These are phyloP conservation scores for Caenorhabditis brenneri DNA, from an alignment of 1,140 invertebrate genomes.

Conservation along the genomic window DNA sequence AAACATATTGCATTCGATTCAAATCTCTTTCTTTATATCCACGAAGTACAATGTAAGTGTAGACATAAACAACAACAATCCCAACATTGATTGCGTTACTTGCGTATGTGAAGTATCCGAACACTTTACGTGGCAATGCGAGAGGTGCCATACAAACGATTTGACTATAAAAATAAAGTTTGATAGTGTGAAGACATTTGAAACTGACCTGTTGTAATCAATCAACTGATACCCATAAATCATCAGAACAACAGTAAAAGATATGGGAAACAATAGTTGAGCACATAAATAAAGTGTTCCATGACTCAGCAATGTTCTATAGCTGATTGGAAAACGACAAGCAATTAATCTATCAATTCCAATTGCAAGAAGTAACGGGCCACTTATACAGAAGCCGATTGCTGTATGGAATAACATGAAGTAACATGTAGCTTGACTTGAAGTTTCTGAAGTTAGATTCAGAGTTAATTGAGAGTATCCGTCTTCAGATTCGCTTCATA, in stretches of 20 bases:
- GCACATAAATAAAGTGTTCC: not conserved
- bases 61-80: not conserved
- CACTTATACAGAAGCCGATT: constrained; percentile 17
- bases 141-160: not conserved
- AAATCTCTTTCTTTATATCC: not conserved
- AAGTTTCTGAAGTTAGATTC: not conserved
- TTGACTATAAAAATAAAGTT: not conserved
- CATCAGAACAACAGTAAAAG: not conserved
- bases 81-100: not conserved
- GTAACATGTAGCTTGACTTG: not conserved
- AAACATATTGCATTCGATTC: not conserved
- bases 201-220: not conserved
- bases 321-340: not conserved
- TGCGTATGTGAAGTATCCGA: not conserved
- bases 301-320: not conserved
- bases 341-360: not conserved
- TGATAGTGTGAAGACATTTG: not conserved
- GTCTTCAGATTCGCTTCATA: not conserved
- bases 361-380: not conserved
- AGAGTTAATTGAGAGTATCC: not conserved
- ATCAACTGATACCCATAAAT: not conserved
- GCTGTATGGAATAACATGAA: not conserved
- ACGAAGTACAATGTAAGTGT: not conserved
- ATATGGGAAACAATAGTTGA: not conserved
- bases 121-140: not conserved